phyloP scores from a whole-genome alignment of 2,888 invertebrate species.

The Pterostichus madidus region DNA sequence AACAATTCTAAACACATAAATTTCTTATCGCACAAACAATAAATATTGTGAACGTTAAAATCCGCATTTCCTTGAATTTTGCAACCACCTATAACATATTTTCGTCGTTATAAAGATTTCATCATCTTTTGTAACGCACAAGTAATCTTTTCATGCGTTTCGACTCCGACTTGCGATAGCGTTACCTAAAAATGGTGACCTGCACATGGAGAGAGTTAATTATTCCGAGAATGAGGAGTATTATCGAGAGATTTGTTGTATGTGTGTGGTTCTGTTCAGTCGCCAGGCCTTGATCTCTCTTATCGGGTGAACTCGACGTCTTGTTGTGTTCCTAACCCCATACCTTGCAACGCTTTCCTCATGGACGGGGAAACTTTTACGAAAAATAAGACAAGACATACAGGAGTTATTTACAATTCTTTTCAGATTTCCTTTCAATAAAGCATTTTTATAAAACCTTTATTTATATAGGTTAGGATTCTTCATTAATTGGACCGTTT shows the following conservation, averaged over 20 bases:
- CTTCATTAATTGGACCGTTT: too few species aligned
- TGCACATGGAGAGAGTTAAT: slow-evolving; percentile 51
- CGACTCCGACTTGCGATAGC: slow-evolving; percentile 39
- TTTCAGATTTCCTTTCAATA: neutral
- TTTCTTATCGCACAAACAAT: too few species aligned
- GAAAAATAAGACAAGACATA: neutral
- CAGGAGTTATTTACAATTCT: too few species aligned
- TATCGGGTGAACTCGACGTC: slow-evolving; percentile 46
- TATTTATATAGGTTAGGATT: too few species aligned
- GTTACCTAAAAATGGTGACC: slow-evolving; percentile 65
- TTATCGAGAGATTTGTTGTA: slow-evolving; percentile 37
- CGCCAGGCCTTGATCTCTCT: slow-evolving; percentile 61
- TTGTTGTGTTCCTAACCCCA: slow-evolving; percentile 56
- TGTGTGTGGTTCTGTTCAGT: slow-evolving; percentile 45
- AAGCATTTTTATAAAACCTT: neutral
- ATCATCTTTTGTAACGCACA: slow-evolving; percentile 48
- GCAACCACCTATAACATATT: slow-evolving; percentile 15
- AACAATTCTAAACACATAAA: neutral
- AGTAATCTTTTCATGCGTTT: slow-evolving; percentile 38
- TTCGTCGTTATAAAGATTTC: slow-evolving; percentile 5
- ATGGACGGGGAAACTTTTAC: slow-evolving; percentile 4
- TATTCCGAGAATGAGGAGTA: slow-evolving; percentile 58
- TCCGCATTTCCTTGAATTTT: slow-evolving; percentile 29
- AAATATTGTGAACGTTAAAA: neutral
- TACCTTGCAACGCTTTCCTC: slow-evolving; percentile 55